Evolutionary conservation across 2,888 invertebrate genomes (phyloP).

Genomic region (Arctia plantaginis): DNA sequence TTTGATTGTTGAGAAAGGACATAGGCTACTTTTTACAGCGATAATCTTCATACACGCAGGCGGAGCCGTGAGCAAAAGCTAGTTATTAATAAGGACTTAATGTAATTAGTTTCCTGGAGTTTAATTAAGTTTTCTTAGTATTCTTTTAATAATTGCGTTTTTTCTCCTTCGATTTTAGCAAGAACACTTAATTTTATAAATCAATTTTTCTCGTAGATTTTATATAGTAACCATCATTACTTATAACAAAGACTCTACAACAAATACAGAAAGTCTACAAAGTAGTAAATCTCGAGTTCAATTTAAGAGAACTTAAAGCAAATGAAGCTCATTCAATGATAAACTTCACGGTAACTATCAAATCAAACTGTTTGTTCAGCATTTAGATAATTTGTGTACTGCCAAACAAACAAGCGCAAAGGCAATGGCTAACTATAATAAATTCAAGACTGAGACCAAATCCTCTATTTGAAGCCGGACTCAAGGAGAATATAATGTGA

Average conservation of each 20-base stretch:
- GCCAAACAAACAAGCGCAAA: neutral
- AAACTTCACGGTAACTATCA: neutral
- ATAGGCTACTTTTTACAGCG: too few relatives aligned
- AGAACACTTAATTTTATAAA: neutral
- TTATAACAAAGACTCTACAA: neutral
- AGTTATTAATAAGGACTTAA: neutral
- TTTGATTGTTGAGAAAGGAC: too few relatives aligned
- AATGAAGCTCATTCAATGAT: neutral
- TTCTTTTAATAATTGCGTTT: too few relatives aligned
- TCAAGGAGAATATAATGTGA: conserved; percentile 13
- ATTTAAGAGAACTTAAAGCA: neutral
- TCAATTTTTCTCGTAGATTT: neutral
- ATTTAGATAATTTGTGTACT: neutral
- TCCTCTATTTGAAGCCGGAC: neutral
- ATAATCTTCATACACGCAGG: too few relatives aligned
- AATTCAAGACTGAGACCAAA: conserved; percentile 1
- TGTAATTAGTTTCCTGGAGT: too few relatives aligned
- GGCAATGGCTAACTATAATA: neutral
- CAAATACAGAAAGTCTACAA: neutral
- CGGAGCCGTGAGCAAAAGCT: too few relatives aligned
- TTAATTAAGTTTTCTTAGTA: too few relatives aligned
- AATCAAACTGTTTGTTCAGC: neutral
- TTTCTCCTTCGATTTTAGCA: neutral
- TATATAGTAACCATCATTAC: neutral
- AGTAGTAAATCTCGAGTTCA: neutral